phyloP scores from a whole-genome alignment of 2,797 vertebrate genomes.

The Lacerta viridis region DNA sequence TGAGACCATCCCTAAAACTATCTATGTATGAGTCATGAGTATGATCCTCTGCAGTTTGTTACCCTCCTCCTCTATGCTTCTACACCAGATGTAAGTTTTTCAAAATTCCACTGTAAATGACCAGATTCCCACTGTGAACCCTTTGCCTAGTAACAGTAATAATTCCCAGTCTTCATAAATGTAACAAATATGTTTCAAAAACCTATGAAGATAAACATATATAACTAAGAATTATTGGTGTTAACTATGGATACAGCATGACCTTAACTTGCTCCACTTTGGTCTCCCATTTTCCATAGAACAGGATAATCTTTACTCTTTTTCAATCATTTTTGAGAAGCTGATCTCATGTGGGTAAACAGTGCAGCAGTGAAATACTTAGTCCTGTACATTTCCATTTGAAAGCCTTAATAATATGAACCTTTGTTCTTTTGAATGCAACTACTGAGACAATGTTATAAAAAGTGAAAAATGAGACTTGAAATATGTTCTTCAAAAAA shows the following conservation, averaged over 20 bases:
- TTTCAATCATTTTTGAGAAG: neutral
- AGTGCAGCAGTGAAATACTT: neutral
- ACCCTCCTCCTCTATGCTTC: neutral
- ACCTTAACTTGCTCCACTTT: neutral
- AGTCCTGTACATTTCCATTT: neutral
- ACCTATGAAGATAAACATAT: neutral
- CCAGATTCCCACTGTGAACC: neutral
- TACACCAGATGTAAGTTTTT: neutral
- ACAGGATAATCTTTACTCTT: neutral
- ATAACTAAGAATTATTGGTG: neutral
- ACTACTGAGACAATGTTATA: neutral
- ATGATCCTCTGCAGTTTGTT: neutral
- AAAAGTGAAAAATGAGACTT: slow-evolving; percentile 24
- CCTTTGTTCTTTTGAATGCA: slow-evolving; percentile 11
- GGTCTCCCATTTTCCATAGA: neutral
- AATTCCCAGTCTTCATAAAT: slow-evolving; percentile 18
- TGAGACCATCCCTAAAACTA: neutral
- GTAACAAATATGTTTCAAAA: neutral
- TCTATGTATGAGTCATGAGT: neutral
- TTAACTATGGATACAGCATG: neutral
- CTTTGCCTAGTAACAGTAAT: neutral
- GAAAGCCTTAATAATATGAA: neutral
- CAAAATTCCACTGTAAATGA: neutral
- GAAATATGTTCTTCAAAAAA: slow-evolving; percentile 19
- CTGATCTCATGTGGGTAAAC: neutral